Conservation (phyloP, 2,113 vertebrate species). For the Pteruthius melanotis region DNA sequence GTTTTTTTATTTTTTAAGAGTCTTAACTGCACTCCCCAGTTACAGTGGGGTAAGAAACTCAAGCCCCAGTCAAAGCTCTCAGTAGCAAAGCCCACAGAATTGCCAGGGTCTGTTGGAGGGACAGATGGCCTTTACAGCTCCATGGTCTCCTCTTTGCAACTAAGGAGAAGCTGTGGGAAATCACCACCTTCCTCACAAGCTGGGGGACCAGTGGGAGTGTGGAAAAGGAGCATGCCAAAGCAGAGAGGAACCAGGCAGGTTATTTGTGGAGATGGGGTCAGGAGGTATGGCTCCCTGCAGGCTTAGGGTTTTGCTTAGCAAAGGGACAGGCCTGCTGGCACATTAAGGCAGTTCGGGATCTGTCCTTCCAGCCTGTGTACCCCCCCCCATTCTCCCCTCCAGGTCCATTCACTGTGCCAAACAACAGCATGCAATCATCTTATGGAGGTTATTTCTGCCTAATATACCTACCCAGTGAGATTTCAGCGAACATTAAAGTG, state of each 20-base stretch:
- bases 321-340: background rate
- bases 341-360: background rate
- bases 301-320: background rate
- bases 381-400: background rate
- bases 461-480: constrained; percentile 59
- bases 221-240: background rate
- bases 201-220: background rate
- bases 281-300: background rate
- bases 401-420: constrained; percentile 56
- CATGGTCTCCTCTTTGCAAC: background rate
- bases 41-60: background rate
- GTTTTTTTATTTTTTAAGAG: background rate
- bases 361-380: background rate
- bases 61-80: background rate
- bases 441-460: constrained; percentile 63
- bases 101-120: background rate
- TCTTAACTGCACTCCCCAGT: background rate
- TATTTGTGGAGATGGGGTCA: background rate
- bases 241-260: background rate
- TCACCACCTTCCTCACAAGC: background rate
- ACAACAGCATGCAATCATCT: constrained; percentile 45
- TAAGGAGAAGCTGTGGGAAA: background rate
- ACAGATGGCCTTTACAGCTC: background rate
- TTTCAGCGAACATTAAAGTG: constrained; percentile 71
- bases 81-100: background rate